phyloP scores from a whole-genome alignment of 2,888 invertebrate genomes.

The Poecilobothrus nobilitatus region DNA sequence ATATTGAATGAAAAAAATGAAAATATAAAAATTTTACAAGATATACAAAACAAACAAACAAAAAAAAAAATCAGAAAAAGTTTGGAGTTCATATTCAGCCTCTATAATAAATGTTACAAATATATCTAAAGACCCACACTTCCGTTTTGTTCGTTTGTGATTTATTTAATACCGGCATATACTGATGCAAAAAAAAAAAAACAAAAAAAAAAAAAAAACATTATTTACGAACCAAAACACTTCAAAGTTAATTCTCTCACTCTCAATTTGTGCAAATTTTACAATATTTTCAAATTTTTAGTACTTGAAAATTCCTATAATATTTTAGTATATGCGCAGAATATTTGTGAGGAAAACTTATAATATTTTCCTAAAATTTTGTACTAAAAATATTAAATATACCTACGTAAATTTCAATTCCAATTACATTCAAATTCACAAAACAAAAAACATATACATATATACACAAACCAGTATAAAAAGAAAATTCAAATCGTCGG shows the following conservation, averaged over 20 bases:
- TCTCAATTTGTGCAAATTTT: background rate
- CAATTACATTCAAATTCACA: too few relatives aligned
- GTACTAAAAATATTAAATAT: too few relatives aligned
- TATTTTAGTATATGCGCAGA: background rate
- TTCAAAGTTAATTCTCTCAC: background rate
- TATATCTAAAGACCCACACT: background rate
- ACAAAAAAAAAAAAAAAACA: background rate
- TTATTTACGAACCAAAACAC: slow-evolving; percentile 4
- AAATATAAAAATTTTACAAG: background rate
- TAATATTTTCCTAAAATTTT: too few relatives aligned
- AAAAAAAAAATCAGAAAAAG: background rate
- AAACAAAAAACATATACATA: too few relatives aligned
- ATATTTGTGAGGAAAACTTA: too few relatives aligned
- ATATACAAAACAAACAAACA: background rate
- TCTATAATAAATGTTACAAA: background rate
- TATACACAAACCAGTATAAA: too few relatives aligned
- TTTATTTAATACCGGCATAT: background rate
- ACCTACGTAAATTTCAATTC: too few relatives aligned
- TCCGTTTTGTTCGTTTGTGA: background rate
- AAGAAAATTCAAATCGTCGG: background rate
- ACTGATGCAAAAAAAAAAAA: background rate
- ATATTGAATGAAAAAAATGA: background rate
- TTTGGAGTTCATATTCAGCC: background rate
- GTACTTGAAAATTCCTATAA: background rate
- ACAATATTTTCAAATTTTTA: background rate